Percentiles rank a stretch among this genome's conserved stretches.
These are phyloP conservation scores for Procambarus virginalis DNA, from an alignment of 1,140 invertebrate genomes.

Conservation along the genomic window DNA sequence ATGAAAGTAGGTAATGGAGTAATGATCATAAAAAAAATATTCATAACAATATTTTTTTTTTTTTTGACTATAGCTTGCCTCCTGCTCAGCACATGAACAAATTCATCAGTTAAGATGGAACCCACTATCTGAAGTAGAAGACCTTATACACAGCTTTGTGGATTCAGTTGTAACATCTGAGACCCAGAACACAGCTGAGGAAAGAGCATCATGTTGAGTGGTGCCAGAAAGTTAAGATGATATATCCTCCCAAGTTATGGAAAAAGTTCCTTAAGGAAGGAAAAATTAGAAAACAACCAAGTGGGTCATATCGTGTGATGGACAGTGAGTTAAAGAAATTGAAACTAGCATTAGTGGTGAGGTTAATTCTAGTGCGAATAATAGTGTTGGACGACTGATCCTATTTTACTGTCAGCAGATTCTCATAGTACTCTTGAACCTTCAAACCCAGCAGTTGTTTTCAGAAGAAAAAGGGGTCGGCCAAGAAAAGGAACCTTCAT, in stretches of 20 bases:
- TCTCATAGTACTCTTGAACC: not conserved
- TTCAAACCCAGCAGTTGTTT: not conserved
- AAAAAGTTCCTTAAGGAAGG: not conserved
- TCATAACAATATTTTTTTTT: too few relatives aligned
- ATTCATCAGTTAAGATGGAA: not conserved
- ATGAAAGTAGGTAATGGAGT: too few relatives aligned
- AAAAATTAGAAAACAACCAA: not conserved
- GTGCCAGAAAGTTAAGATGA: not conserved
- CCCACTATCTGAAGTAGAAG: not conserved
- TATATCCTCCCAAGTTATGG: not conserved
- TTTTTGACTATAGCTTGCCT: not conserved
- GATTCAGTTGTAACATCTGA: not conserved
- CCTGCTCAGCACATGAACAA: not conserved
- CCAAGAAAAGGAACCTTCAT: not conserved
- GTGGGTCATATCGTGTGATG: not conserved
- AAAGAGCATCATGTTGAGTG: not conserved
- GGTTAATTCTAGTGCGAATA: not conserved
- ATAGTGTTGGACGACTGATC: too few relatives aligned
- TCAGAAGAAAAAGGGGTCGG: not conserved
- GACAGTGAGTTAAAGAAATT: not conserved
- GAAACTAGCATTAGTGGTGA: not conserved
- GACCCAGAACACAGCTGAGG: not conserved
- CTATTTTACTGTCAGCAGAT: not conserved
- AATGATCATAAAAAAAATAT: too few relatives aligned
- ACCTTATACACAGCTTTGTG: not conserved